Evolutionary conservation across 2,113 vertebrate genomes (phyloP).

Genomic region (Antechinus stuartii): DNA sequence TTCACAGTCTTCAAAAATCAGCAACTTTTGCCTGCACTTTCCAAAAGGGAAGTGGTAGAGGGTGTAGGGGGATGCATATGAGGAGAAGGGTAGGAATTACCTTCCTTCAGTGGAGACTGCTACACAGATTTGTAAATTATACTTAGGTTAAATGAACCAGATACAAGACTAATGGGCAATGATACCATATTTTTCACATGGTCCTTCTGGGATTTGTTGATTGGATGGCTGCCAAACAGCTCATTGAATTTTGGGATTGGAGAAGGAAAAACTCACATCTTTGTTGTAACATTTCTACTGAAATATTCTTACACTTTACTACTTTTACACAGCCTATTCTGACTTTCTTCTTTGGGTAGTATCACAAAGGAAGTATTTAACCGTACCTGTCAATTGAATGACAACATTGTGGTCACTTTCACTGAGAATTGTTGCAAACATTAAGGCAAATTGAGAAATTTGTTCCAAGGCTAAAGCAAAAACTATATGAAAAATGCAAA

Average conservation of each 20-base stretch:
- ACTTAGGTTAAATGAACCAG: constrained; percentile 57
- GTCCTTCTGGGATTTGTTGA: constrained; percentile 56
- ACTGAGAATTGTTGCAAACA: neutral
- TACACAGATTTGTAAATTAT: neutral
- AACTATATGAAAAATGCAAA: neutral
- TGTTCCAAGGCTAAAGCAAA: neutral
- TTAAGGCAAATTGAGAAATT: neutral
- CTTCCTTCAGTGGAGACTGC: constrained; percentile 3
- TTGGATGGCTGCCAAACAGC: constrained; percentile 63
- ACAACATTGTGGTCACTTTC: neutral
- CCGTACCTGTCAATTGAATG: neutral
- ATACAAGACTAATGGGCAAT: constrained; percentile 50
- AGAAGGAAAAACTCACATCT: constrained; percentile 16
- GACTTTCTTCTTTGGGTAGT: neutral
- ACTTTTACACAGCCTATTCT: constrained; percentile 55
- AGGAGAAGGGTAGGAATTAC: neutral
- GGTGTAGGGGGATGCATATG: neutral
- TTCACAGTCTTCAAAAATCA: constrained; percentile 30
- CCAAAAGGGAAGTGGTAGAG: constrained; percentile 3
- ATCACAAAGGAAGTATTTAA: neutral
- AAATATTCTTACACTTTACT: constrained; percentile 66
- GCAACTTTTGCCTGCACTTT: constrained; percentile 27
- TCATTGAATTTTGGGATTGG: constrained; percentile 39
- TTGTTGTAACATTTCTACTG: constrained; percentile 44
- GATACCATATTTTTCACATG: constrained; percentile 43